These are phyloP conservation scores for Scaptodrosophila latifasciaeformis DNA, from an alignment of 2,888 invertebrate species.

Conservation along the genomic window DNA sequence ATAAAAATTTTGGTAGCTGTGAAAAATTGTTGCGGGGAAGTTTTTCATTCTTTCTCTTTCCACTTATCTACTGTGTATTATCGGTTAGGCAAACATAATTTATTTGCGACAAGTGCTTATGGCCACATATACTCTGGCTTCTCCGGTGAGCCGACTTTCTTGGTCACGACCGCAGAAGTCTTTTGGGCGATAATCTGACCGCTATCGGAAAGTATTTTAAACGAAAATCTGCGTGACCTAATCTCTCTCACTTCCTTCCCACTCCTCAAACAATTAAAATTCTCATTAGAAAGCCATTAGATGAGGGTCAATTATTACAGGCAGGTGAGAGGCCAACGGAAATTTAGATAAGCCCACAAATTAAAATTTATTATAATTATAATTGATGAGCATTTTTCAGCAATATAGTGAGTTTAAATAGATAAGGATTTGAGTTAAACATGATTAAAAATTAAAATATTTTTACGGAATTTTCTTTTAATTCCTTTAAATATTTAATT, in stretches of 20 bases:
- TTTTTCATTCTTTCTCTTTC: too few relatives aligned
- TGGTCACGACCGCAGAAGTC: slow-evolving; percentile 17
- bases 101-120: slow-evolving; percentile 37
- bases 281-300: slow-evolving; percentile 56
- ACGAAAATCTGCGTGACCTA: slow-evolving; percentile 20
- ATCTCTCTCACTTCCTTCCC: background rate
- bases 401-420: too few relatives aligned
- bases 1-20: slow-evolving; percentile 32
- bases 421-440: too few relatives aligned
- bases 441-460: too few relatives aligned
- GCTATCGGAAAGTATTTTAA: slow-evolving; percentile 35
- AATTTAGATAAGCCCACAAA: too few relatives aligned
- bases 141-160: background rate
- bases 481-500: too few relatives aligned
- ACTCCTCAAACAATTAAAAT: slow-evolving; percentile 48
- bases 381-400: too few relatives aligned
- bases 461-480: too few relatives aligned
- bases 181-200: too few relatives aligned
- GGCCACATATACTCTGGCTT: slow-evolving; percentile 26
- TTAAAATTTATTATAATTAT: too few relatives aligned
- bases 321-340: too few relatives aligned
- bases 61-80: too few relatives aligned
- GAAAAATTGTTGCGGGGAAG: slow-evolving; percentile 21
- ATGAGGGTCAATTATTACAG: background rate
- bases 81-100: slow-evolving; percentile 53